Percentiles rank a stretch among this genome's conserved stretches.
These are phyloP conservation scores for Lepas anatifera DNA, from an alignment of 2,888 invertebrate genomes.

Conservation along the genomic window DNA sequence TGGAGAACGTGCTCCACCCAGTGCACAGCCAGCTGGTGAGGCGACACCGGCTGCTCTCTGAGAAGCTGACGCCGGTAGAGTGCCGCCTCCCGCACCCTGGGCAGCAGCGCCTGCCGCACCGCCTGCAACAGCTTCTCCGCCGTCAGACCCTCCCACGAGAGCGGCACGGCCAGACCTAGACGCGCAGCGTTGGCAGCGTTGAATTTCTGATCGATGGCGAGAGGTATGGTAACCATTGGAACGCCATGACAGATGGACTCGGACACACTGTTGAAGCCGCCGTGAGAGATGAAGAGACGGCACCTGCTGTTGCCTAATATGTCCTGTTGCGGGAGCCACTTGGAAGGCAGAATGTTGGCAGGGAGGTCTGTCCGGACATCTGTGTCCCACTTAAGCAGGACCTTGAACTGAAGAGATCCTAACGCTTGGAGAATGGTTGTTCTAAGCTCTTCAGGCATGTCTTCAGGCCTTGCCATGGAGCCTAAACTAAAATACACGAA, in stretches of 20 bases:
- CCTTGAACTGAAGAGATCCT: conserved; percentile 59
- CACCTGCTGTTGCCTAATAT: conserved; percentile 40
- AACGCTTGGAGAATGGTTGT: conserved; percentile 50
- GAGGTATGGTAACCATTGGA: conserved; percentile 50
- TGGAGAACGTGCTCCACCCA: conserved; percentile 78
- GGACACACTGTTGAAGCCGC: conserved; percentile 54
- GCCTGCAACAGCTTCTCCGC: too few species aligned
- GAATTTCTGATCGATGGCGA: conserved; percentile 53
- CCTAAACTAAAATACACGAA: too few species aligned
- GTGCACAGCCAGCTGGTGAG: conserved; percentile 62
- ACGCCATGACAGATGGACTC: conserved; percentile 53
- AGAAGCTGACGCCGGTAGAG: too few species aligned
- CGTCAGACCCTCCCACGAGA: too few species aligned
- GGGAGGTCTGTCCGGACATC: conserved; percentile 44
- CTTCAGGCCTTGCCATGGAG: too few species aligned
- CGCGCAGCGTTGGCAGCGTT: conserved; percentile 33
- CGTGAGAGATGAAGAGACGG: conserved; percentile 51
- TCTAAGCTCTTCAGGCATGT: too few species aligned
- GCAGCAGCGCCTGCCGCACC: too few species aligned
- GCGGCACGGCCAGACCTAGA: too few species aligned
- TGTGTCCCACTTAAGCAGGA: conserved; percentile 73
- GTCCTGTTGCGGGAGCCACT: conserved; percentile 65
- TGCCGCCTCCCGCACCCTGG: too few species aligned
- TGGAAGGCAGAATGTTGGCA: conserved; percentile 45
- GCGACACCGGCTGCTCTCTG: conserved; percentile 49